These are phyloP conservation scores for Otolemur garnettii DNA, from an alignment of 2,113 vertebrate genomes.

Conservation along the genomic window DNA sequence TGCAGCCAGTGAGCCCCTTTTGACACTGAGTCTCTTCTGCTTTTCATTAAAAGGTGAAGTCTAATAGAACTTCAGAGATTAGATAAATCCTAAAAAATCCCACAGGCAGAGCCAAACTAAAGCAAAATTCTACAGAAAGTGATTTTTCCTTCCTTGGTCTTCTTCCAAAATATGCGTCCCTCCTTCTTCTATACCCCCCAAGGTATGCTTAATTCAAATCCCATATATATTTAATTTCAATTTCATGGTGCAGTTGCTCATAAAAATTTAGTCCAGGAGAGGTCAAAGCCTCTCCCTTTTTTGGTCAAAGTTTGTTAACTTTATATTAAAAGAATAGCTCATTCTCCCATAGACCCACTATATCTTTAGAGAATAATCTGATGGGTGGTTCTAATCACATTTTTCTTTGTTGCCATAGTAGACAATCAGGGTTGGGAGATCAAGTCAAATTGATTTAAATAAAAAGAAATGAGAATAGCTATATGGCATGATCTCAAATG, in stretches of 20 bases:
- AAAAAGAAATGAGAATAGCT: conserved; percentile 53
- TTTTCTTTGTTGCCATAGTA: conserved; percentile 62
- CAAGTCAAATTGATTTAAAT: conserved; percentile 70
- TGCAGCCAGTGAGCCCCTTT: background rate
- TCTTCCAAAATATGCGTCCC: conserved; percentile 30
- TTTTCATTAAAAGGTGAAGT: conserved; percentile 71
- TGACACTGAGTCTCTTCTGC: background rate
- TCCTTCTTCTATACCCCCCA: conserved; percentile 59
- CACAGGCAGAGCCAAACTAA: conserved; percentile 60
- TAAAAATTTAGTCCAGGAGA: conserved; percentile 49
- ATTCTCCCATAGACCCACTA: background rate
- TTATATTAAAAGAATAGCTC: conserved; percentile 20
- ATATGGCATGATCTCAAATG: conserved; percentile 60
- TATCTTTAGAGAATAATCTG: conserved; percentile 26
- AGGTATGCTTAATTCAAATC: conserved; percentile 64
- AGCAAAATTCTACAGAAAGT: conserved; percentile 58
- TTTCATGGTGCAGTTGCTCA: conserved; percentile 50
- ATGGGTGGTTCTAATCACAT: conserved; percentile 32
- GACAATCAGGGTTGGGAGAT: conserved; percentile 51
- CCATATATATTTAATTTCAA: conserved; percentile 69
- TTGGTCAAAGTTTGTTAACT: conserved; percentile 54
- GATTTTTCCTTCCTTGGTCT: background rate
- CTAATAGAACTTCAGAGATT: conserved; percentile 53
- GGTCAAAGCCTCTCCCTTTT: conserved; percentile 56
- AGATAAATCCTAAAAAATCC: conserved; percentile 57